Evolutionary conservation across 2,797 vertebrate species (phyloP), one percentile per base, ranked within the genome.

Genomic region (Brachyalestes nurse): DNA sequence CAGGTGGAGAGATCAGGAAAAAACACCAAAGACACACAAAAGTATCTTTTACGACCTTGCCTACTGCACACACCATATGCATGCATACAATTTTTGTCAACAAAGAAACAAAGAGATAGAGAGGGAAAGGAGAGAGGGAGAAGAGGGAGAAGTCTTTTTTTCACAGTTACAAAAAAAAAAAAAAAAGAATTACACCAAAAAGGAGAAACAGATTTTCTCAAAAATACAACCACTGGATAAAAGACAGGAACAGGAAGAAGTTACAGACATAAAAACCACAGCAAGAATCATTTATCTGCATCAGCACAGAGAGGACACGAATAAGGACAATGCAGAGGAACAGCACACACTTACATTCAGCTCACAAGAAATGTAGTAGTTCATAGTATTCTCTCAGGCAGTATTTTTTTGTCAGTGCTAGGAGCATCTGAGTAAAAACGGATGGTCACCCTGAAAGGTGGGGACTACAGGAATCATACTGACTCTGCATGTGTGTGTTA

Each of bases 11-110:
- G 86, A 87, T 75, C 93, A 92, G 93, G 92, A 92, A 96, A 65
- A 96, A 40, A 65, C 92, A 89, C 89, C 93, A 85, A 91, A 88
- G 90, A 95, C 95, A 95, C 93, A 88, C 93, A 92, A 85, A 89
- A 90, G 89, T 92, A 93, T 93, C 71, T 89, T 92, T 91, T 92
- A 92, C 94, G 85, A 91, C 88, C 91, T 93, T 91, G 91, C 89
- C 92, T 92, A 94, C 88, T 83, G 89, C 79, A 87, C 92, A 90
- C 93, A 92, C 89, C 86, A 90, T 91, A 90, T 91, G 94, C 97
- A 95, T 95, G 96, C 96, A 95, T 91, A 93, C 90, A 91, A 84
- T 89, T 92, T 58, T 65, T 87, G 89, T 92, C 91, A 91, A 92
- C 90, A 87, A 62, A 90, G 84, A 84, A 85, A 86, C 53, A 90